Percentiles rank a stretch among this genome's conserved stretches.
Conservation (phyloP, 2,888 invertebrate species). For the Plagodis dolabraria region DNA sequence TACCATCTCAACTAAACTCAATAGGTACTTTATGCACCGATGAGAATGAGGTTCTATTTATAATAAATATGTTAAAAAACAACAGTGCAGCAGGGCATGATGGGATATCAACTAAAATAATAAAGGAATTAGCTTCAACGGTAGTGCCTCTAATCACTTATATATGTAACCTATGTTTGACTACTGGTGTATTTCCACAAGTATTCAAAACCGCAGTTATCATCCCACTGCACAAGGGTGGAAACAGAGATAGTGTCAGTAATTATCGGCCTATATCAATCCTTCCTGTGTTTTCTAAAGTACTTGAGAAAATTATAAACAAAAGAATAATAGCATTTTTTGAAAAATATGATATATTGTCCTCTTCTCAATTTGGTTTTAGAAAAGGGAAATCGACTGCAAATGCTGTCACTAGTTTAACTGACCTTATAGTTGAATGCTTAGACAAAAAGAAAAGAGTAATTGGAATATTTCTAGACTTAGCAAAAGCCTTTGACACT, state of each 20-base stretch:
- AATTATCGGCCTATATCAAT: slow-evolving; percentile 35
- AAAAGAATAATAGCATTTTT: background rate
- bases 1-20: too few species aligned
- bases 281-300: background rate
- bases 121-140: background rate
- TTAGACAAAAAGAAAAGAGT: background rate
- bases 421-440: background rate
- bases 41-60: background rate
- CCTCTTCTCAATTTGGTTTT: slow-evolving; percentile 7
- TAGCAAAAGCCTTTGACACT: too few species aligned
- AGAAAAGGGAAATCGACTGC: background rate
- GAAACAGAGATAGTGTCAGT: slow-evolving; percentile 25
- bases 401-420: background rate
- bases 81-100: background rate
- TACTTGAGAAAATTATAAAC: background rate
- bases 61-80: background rate
- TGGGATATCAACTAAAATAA: background rate
- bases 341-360: background rate
- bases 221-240: slow-evolving; percentile 27
- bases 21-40: too few species aligned
- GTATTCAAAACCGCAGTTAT: slow-evolving; percentile 15
- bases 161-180: background rate
- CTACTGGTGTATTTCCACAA: slow-evolving; percentile 1
- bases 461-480: slow-evolving; percentile 1
- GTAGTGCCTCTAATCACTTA: background rate